A percentile compares a stretch with the other conserved stretches of the same genome.
Conservation (phyloP, 2,797 vertebrate genomes). For the Lacerta bilineata region DNA sequence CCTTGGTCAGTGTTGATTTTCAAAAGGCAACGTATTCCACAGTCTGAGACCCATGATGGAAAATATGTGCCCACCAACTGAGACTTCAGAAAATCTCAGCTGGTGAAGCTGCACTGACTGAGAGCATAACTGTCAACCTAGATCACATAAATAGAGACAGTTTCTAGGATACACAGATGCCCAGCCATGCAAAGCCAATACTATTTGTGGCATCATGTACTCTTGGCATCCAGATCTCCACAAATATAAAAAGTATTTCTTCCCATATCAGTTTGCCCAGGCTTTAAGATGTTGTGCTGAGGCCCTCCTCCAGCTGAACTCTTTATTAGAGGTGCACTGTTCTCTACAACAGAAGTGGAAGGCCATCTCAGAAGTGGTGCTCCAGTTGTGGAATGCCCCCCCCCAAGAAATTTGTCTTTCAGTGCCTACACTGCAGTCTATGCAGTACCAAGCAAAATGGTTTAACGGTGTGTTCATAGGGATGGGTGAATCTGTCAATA, state of each 20-base stretch:
- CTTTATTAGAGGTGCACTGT: not conserved
- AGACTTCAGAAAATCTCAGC: slow-evolving; percentile 15
- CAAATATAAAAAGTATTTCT: not conserved
- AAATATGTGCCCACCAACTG: not conserved
- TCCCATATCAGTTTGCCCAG: not conserved
- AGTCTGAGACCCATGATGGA: not conserved
- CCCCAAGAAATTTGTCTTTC: not conserved
- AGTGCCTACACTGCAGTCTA: not conserved
- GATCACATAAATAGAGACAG: slow-evolving; percentile 28
- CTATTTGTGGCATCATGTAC: slow-evolving; percentile 11
- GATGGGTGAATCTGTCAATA: no score
- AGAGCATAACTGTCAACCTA: slow-evolving; percentile 31
- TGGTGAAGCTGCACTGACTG: slow-evolving; percentile 16
- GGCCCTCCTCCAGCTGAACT: not conserved
- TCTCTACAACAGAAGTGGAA: not conserved
- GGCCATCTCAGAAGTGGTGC: not conserved
- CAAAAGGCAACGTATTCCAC: not conserved
- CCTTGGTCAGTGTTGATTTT: not conserved
- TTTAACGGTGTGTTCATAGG: no score
- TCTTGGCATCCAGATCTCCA: not conserved
- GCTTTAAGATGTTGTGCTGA: not conserved
- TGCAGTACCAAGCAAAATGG: no score
- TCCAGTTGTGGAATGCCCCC: not conserved
- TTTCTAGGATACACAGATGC: slow-evolving; percentile 37
- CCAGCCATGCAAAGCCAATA: slow-evolving; percentile 24